These are phyloP conservation scores for Oryzias curvinotus DNA, from an alignment of 2,113 vertebrate genomes.

Conservation along the genomic window DNA sequence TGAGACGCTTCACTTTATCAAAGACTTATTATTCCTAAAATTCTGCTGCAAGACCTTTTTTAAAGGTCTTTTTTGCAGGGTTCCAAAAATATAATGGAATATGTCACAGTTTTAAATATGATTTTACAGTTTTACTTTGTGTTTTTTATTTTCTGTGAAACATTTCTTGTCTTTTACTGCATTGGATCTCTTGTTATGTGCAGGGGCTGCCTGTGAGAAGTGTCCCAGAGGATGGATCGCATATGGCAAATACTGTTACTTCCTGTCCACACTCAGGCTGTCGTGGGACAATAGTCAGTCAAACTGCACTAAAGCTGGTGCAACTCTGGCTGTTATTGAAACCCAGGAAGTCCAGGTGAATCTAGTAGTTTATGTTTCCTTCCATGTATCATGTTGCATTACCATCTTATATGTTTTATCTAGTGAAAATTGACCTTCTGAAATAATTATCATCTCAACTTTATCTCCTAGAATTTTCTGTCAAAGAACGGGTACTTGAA, in stretches of 20 bases:
- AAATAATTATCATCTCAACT: neutral
- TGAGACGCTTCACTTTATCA: too few species aligned
- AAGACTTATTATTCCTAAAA: too few species aligned
- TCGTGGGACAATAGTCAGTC: slow-evolving; percentile 58
- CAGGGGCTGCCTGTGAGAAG: slow-evolving; percentile 12
- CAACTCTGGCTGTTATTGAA: slow-evolving; percentile 63
- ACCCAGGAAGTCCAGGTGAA: slow-evolving; percentile 56
- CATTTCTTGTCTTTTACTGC: neutral
- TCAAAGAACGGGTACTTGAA: slow-evolving; percentile 1
- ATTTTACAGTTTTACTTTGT: neutral
- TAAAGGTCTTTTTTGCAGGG: too few species aligned
- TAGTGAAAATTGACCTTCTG: neutral
- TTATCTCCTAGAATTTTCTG: slow-evolving; percentile 62
- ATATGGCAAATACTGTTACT: slow-evolving; percentile 55
- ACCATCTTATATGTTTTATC: neutral
- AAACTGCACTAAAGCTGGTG: slow-evolving; percentile 52
- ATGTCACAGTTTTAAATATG: too few species aligned
- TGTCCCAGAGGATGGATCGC: slow-evolving; percentile 53
- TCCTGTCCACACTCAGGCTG: slow-evolving; percentile 48
- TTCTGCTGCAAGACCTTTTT: too few species aligned
- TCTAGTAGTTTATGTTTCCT: neutral
- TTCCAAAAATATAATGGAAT: too few species aligned
- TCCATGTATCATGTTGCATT: neutral
- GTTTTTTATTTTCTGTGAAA: too few species aligned
- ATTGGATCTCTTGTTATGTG: neutral